A percentile compares a stretch with the other conserved stretches of the same genome.
Evolutionary conservation across 2,113 vertebrate genomes (phyloP).

Genomic region (Triplophysa rosa): DNA sequence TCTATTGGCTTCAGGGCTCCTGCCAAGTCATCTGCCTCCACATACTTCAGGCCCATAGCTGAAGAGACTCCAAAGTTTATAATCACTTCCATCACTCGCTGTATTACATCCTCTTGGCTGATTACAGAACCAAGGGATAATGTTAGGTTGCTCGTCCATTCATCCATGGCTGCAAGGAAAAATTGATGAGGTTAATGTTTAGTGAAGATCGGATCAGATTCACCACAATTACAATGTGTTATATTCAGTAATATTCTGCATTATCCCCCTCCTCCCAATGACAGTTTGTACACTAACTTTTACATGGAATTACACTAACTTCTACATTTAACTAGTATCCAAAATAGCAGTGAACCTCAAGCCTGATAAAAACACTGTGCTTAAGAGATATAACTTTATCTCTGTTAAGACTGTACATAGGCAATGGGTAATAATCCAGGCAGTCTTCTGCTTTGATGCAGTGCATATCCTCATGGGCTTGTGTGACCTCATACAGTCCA

Average conservation of each 20-base stretch:
- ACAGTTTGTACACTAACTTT: too few species aligned
- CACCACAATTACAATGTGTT: too few species aligned
- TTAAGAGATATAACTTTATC: constrained; percentile 34
- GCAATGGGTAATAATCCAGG: constrained; percentile 36
- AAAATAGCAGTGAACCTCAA: too few species aligned
- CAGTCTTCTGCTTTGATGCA: constrained; percentile 46
- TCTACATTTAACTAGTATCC: too few species aligned
- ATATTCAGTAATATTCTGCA: too few species aligned
- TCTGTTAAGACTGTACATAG: constrained; percentile 38
- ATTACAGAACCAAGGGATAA: neutral
- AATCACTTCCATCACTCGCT: neutral
- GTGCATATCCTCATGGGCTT: constrained; percentile 43
- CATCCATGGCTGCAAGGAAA: constrained; percentile 9
- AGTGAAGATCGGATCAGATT: too few species aligned
- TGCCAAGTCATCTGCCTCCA: constrained; percentile 1
- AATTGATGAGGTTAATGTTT: too few species aligned
- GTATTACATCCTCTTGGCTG: constrained; percentile 13
- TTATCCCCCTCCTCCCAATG: too few species aligned
- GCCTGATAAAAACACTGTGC: constrained; percentile 38
- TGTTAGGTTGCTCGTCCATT: neutral
- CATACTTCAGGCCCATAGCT: constrained; percentile 16
- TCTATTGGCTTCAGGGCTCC: neutral
- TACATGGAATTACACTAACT: too few species aligned
- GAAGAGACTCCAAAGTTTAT: constrained; percentile 11
- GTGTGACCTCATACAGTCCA: constrained; percentile 44